Evolutionary conservation across 2,113 vertebrate species (phyloP).

Genomic region (Cephalopholis sonnerati): DNA sequence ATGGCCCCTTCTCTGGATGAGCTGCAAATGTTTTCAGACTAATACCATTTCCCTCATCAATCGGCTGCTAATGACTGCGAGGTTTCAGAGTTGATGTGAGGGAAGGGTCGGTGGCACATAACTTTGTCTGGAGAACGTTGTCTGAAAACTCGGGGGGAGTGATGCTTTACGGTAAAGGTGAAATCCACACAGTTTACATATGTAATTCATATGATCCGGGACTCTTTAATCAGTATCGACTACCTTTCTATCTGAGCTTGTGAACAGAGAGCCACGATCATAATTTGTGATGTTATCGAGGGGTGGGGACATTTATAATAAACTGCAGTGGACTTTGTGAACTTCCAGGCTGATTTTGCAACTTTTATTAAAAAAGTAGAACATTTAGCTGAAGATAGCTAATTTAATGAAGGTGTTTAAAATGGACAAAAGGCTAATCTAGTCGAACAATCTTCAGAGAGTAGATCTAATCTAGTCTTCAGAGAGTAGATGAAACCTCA

Average conservation of each 20-base stretch:
- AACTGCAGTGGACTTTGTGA: neutral
- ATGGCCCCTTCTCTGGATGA: slow-evolving; percentile 79
- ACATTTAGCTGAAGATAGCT: neutral
- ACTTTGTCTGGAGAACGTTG: slow-evolving; percentile 65
- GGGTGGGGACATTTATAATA: neutral
- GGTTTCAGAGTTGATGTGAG: slow-evolving; percentile 78
- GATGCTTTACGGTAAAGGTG: slow-evolving; percentile 52
- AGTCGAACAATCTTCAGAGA: neutral
- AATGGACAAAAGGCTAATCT: neutral
- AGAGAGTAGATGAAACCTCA: too few species aligned
- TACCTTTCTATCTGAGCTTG: neutral
- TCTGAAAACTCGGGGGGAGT: slow-evolving; percentile 55
- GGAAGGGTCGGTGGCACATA: slow-evolving; percentile 68
- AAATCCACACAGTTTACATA: slow-evolving; percentile 36
- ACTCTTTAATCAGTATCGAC: slow-evolving; percentile 20
- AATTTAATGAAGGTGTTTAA: neutral
- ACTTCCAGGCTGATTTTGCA: neutral
- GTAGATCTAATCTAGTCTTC: too few species aligned
- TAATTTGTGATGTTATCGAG: neutral
- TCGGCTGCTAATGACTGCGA: slow-evolving; percentile 82
- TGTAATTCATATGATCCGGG: slow-evolving; percentile 8
- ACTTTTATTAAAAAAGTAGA: neutral
- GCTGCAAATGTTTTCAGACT: slow-evolving; percentile 83
- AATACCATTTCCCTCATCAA: slow-evolving; percentile 82
- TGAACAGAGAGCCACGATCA: slow-evolving; percentile 7